These are phyloP conservation scores for roundworm (Caenorhabditis elegans) DNA, from an alignment of 1,140 invertebrate species.

Conservation along the genomic window WBcel235 BX284604.4:6096001-6096500, in stretches of 20 bases:
- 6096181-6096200: background rate
- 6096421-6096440: too few relatives aligned
- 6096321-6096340: background rate
- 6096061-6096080: too few relatives aligned
- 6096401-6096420: too few relatives aligned
- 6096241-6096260: constrained; percentile 15
- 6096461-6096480: too few relatives aligned
- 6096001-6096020: too few relatives aligned
- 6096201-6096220: constrained; percentile 22
- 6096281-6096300: background rate
- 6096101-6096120: background rate
- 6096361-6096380: too few relatives aligned
- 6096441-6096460: too few relatives aligned
- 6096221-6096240: constrained; percentile 17
- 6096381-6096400: background rate
- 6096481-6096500: too few relatives aligned
- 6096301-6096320: background rate
- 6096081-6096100: background rate
- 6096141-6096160: background rate
- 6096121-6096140: background rate
- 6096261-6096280: constrained; percentile 4
- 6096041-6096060: too few relatives aligned
- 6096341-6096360: background rate
- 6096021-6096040: too few relatives aligned
- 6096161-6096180: background rate